Evolutionary conservation across 1,140 invertebrate species (phyloP).

Genomic region (Microplitis mediator): DNA sequence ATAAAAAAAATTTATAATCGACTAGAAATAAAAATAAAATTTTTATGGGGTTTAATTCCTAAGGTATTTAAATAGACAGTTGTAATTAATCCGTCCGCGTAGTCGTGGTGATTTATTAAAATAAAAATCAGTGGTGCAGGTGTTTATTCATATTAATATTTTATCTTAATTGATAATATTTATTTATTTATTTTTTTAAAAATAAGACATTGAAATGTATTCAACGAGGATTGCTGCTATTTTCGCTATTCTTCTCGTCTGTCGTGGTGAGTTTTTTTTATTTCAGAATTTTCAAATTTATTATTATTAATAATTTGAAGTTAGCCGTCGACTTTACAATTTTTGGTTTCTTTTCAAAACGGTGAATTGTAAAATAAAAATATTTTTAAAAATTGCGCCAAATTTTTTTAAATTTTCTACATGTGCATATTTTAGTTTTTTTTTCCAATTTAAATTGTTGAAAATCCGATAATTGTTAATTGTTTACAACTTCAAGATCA

Average conservation of each 20-base stretch:
- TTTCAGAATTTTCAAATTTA: neutral
- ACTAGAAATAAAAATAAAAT: neutral
- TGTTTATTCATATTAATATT: conserved; percentile 3
- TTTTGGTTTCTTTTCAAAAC: too few relatives aligned
- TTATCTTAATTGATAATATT: neutral
- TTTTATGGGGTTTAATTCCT: neutral
- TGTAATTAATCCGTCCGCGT: neutral
- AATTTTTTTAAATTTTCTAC: too few relatives aligned
- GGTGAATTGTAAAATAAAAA: too few relatives aligned
- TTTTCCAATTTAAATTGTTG: too few relatives aligned
- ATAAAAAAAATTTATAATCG: neutral
- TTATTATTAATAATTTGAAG: too few relatives aligned
- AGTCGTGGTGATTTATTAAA: conserved; percentile 4
- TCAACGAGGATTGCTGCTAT: conserved; percentile 3
- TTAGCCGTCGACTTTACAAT: too few relatives aligned
- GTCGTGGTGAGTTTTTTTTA: neutral
- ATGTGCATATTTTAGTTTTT: too few relatives aligned
- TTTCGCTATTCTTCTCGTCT: conserved; percentile 1
- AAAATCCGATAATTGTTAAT: too few relatives aligned
- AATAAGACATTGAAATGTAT: conserved; percentile 3
- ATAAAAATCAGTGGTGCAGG: conserved; percentile 15
- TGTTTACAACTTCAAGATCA: too few relatives aligned
- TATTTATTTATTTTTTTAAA: neutral
- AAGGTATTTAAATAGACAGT: neutral
- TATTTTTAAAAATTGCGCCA: too few relatives aligned